These are phyloP conservation scores for Pterophyllum scalare DNA, from an alignment of 2,113 vertebrate genomes.

Conservation along the genomic window DNA sequence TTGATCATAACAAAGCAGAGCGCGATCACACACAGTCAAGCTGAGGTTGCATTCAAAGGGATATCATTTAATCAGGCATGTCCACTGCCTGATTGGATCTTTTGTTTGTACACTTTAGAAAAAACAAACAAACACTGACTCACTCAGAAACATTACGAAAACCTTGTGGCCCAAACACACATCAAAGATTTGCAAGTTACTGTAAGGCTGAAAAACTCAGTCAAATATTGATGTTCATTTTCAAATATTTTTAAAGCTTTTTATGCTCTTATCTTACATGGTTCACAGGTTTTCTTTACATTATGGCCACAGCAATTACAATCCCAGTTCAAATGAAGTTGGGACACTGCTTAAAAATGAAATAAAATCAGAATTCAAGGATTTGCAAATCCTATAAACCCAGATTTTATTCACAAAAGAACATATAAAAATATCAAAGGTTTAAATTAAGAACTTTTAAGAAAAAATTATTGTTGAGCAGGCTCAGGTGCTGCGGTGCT, in stretches of 20 bases:
- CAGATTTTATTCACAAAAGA: not conserved
- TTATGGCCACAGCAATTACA: not conserved
- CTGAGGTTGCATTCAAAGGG: not conserved
- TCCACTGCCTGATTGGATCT: not conserved
- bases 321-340: not conserved
- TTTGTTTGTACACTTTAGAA: not conserved
- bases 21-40: not conserved
- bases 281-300: not conserved
- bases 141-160: not conserved
- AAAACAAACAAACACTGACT: not conserved
- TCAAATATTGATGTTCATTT: not conserved
- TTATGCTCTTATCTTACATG: not conserved
- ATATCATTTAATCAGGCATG: not conserved
- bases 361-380: no score
- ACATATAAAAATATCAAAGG: not conserved
- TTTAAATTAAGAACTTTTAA: not conserved
- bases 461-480: no score
- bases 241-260: not conserved
- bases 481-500: no score
- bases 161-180: not conserved
- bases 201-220: not conserved
- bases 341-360: no score
- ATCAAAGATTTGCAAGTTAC: not conserved
- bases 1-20: constrained; percentile 35
- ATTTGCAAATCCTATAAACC: not conserved